Evolutionary conservation across 2,113 vertebrate species (phyloP), one percentile per base, ranked within the genome.

Genomic region (Chaetops frenatus): DNA sequence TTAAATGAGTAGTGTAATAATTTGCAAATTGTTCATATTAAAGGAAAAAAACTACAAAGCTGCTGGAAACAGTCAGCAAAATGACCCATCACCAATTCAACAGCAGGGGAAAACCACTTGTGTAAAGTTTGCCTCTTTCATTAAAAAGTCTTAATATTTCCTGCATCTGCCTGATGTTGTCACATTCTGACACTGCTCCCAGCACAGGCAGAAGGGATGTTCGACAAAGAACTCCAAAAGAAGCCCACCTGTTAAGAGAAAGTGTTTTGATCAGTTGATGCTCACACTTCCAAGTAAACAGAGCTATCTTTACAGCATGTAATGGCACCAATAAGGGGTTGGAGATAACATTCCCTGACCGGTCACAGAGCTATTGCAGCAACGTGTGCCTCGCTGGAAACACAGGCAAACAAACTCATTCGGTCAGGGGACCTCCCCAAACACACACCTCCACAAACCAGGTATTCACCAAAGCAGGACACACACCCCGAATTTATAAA

Each of bases 221-320:
- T 53, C n/a, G 2, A 60, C 51, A 71, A 69, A 62, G 31, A 64
- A 48, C 40, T 71, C 80, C 56, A 24, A 57, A 83, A 78, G 62
- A 48, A 81, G 50, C 47, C 81, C 85, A 93, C 69, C 51, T 76
- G 69, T 22, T 42, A 86, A 33, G 79, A 93, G 86, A 90, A 93
- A 95, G 94, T 88, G 85, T 87, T 90, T 50, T 69, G 87, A 57
- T 81, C 80, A 45, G 64, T 21, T 81, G 94, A 92, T 69, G 93
- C 94, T 92, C 94, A 35, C 85, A 71, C 94, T 81, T 86, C 40
- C 70, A 71, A 91, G 85, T 60, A 94, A 97, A 97, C 85, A 93
- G 13, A 61, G 67, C 91, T 95, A 76, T 92, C 90, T 92, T 94
- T 92, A 95, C 67, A 81, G 64, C 66, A 9, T 2, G 31, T 69